Base-by-base conservation (phyloP, 2,888 invertebrate species). In the Pyralis farinalis region DNA sequence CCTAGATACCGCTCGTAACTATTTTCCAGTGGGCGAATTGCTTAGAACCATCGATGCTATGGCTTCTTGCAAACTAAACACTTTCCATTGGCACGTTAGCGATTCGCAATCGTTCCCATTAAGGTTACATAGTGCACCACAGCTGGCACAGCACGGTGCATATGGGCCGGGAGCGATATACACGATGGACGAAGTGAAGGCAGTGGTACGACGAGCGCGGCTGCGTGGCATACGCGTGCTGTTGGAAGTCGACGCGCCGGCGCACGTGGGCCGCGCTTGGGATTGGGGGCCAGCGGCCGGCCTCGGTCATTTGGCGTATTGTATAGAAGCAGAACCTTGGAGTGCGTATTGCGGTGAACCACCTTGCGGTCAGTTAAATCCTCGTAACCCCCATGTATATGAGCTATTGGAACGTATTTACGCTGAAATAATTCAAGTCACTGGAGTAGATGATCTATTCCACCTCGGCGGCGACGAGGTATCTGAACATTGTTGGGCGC, bases 81-180 rank as follows among this genome's bases (percentile, higher is more conserved):
- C 96, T 1, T 95, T 98, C 66, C 98, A 98, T 67, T 98, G 98
- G 98, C 96, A 96, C 64, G 90, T 95, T 21, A 94, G 94, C 3
- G 98, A 98, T 74, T 96, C 97, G 8, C 97, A 98, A 73, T 96
- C 97, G 52, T 98, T 98, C 78, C 98, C 98, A 0, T 93, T 96
- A 71, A 92, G 94, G 47, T 92, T 96, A 2, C 91, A 92, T 12
- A 90, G 92, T 47, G 94, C 93, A 39, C 96, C 96, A 0, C 93
- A 95, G 68, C 84, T 97, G 68, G 94, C 95, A 0, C 91, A 93
- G 49, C 94, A 94, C 72, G 98, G 98, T 12, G 96, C 98, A 0
- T 96, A 96, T 70, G 94, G 95, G 0, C 94, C 95, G 37, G 93
- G 94, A 10, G 92, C 94, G 50, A 91, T 94, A 8, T 96, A 96